These are phyloP conservation scores for Bathynomus jamesi DNA, from an alignment of 1,140 invertebrate genomes.

Conservation along the genomic window DNA sequence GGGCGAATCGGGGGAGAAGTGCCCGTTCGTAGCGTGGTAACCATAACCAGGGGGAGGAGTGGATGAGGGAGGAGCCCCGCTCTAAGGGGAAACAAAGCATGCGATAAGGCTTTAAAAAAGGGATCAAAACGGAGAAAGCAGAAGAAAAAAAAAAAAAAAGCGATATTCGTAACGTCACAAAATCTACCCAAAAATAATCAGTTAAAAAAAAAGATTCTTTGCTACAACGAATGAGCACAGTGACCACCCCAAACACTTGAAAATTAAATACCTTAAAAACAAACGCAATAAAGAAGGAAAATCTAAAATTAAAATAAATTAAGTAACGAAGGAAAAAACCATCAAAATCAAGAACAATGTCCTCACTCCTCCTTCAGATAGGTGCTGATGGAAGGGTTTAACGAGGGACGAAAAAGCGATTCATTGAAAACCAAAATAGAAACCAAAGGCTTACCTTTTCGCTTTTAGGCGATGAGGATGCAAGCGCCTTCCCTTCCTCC, in stretches of 20 bases:
- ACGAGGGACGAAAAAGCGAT: too few species aligned
- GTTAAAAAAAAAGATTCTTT: too few species aligned
- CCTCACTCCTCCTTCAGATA: too few species aligned
- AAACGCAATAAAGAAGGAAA: not conserved
- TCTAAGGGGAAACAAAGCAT: slow-evolving; percentile 8
- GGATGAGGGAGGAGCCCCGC: slow-evolving; percentile 15
- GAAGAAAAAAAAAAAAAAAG: too few species aligned
- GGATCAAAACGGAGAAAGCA: too few species aligned
- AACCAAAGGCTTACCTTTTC: not conserved
- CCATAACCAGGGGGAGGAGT: slow-evolving; percentile 22
- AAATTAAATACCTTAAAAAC: not conserved
- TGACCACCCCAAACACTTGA: too few species aligned
- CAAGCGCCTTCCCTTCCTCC: not conserved
- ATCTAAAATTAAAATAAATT: not conserved
- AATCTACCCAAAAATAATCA: too few species aligned
- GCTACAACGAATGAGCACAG: too few species aligned
- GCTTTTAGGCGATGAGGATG: not conserved
- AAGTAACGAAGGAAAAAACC: not conserved
- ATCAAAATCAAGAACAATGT: not conserved
- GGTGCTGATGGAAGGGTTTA: too few species aligned
- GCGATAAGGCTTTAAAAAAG: too few species aligned
- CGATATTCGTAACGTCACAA: too few species aligned
- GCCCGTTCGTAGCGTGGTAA: not conserved
- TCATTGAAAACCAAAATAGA: too few species aligned
- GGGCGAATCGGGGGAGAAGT: not conserved